Evolutionary conservation across 2,888 invertebrate genomes (phyloP).

Genomic region (Napeogenes sylphis): DNA sequence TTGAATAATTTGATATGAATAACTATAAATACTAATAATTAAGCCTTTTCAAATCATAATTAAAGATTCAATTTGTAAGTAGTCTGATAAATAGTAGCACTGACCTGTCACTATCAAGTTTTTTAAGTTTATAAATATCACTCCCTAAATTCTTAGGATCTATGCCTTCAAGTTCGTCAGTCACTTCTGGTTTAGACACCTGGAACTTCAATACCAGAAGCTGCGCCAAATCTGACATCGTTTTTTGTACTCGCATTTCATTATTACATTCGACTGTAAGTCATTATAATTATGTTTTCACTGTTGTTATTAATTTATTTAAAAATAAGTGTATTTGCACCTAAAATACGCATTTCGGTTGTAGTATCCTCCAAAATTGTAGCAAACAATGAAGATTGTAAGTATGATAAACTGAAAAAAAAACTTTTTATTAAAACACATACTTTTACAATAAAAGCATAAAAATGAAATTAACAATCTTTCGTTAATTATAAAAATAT

Average conservation of each 20-base stretch:
- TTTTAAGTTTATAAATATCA: slow-evolving; percentile 39
- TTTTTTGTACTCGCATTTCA: slow-evolving; percentile 38
- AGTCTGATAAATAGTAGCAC: neutral
- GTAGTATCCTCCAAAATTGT: slow-evolving; percentile 43
- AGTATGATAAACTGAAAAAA: slow-evolving; percentile 34
- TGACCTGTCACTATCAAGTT: slow-evolving; percentile 41
- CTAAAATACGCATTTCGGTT: slow-evolving; percentile 37
- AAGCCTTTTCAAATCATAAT: neutral
- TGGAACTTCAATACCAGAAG: slow-evolving; percentile 36
- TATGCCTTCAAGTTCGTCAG: slow-evolving; percentile 37
- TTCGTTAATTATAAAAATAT: too few species aligned
- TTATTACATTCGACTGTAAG: slow-evolving; percentile 40
- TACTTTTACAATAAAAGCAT: too few species aligned
- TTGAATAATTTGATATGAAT: neutral
- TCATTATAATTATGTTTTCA: neutral
- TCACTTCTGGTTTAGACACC: slow-evolving; percentile 31
- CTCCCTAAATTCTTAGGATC: slow-evolving; percentile 33
- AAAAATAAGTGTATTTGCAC: slow-evolving; percentile 18
- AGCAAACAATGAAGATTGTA: slow-evolving; percentile 39
- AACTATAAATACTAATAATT: neutral
- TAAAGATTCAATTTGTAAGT: neutral
- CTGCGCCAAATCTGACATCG: slow-evolving; percentile 34
- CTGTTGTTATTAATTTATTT: neutral
- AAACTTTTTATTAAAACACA: too few species aligned
- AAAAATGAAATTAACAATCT: too few species aligned